Evolutionary conservation across 2,888 invertebrate genomes (phyloP).

Genomic region (Teleiodes luculella): DNA sequence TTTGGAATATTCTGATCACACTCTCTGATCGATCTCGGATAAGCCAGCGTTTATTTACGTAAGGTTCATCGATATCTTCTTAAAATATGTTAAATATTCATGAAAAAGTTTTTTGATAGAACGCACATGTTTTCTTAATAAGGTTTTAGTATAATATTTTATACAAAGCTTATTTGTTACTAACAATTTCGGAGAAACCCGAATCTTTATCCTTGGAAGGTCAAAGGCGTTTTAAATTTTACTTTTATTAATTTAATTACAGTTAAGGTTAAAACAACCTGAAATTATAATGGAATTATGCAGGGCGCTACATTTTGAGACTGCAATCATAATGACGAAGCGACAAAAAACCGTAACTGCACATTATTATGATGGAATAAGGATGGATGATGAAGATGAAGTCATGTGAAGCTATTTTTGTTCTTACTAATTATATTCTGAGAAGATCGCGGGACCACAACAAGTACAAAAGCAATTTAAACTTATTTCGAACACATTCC

Average conservation of each 20-base stretch:
- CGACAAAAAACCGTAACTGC: slow-evolving; percentile 47
- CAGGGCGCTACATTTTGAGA: slow-evolving; percentile 51
- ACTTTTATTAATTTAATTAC: slow-evolving; percentile 56
- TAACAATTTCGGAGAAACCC: slow-evolving; percentile 47
- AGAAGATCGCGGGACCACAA: background rate
- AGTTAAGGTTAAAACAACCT: slow-evolving; percentile 49
- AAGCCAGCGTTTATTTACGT: slow-evolving; percentile 61
- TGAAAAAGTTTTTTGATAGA: slow-evolving; percentile 12
- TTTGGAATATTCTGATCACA: slow-evolving; percentile 52
- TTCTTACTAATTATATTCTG: background rate
- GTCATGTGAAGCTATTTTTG: slow-evolving; percentile 16
- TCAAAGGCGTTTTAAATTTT: slow-evolving; percentile 38
- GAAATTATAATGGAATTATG: slow-evolving; percentile 45
- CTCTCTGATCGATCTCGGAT: slow-evolving; percentile 54
- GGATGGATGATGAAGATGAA: slow-evolving; percentile 16
- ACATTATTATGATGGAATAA: slow-evolving; percentile 34
- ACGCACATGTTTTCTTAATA: slow-evolving; percentile 27
- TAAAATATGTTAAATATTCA: slow-evolving; percentile 64
- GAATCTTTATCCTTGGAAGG: slow-evolving; percentile 46
- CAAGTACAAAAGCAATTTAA: background rate
- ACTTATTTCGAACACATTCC: background rate
- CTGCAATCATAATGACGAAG: slow-evolving; percentile 49
- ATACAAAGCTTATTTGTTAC: slow-evolving; percentile 13
- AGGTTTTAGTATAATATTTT: slow-evolving; percentile 10
- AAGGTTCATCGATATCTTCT: slow-evolving; percentile 46